These are phyloP conservation scores for Eugnorisma glareosa DNA, from an alignment of 2,888 invertebrate genomes.

Conservation along the genomic window DNA sequence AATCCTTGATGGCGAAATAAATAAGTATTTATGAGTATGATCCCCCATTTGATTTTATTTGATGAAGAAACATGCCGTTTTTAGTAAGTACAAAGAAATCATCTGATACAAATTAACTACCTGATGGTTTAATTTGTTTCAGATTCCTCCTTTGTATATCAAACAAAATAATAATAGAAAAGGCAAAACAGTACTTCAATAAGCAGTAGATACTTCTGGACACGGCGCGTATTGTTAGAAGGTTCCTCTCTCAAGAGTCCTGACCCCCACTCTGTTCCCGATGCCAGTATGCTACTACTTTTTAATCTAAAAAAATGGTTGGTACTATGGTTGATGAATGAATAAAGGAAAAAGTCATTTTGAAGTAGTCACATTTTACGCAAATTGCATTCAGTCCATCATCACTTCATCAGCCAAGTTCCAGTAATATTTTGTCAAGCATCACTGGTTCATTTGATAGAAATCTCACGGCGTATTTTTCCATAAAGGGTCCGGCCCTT, in stretches of 20 bases:
- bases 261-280: too few relatives aligned
- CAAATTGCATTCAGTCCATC: not conserved
- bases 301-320: too few relatives aligned
- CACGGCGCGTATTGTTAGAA: too few relatives aligned
- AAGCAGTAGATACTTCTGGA: too few relatives aligned
- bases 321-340: too few relatives aligned
- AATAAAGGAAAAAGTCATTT: not conserved
- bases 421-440: constrained; percentile 28
- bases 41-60: not conserved
- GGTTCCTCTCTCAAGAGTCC: too few relatives aligned
- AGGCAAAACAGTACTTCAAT: too few relatives aligned
- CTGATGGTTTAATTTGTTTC: not conserved
- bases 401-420: not conserved
- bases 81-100: not conserved
- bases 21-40: too few relatives aligned
- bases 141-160: not conserved
- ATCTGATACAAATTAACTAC: not conserved
- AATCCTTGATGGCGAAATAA: too few relatives aligned
- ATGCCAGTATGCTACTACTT: too few relatives aligned
- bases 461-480: constrained; percentile 50
- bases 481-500: constrained; percentile 38
- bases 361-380: not conserved
- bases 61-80: not conserved
- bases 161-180: not conserved
- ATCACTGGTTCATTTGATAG: constrained; percentile 33